These are phyloP conservation scores for Drosophila monieri DNA, from an alignment of 2,888 invertebrate genomes.

Conservation along the genomic window DNA sequence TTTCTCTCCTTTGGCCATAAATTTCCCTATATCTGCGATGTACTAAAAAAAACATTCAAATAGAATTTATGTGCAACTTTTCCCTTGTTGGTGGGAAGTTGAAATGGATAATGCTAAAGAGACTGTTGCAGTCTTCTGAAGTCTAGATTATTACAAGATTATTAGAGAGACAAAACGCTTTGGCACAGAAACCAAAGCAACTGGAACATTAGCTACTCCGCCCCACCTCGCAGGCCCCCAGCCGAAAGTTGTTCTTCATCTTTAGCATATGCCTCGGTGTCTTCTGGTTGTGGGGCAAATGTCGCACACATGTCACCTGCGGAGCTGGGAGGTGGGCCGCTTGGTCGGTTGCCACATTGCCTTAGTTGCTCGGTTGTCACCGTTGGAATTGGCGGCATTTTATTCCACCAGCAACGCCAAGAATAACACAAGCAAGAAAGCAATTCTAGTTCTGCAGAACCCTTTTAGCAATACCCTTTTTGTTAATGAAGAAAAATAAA, in stretches of 20 bases:
- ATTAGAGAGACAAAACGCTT: constrained; percentile 73
- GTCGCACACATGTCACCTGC: constrained; percentile 76
- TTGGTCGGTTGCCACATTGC: constrained; percentile 55
- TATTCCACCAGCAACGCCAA: constrained; percentile 37
- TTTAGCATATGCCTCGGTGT: constrained; percentile 36
- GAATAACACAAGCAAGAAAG: constrained; percentile 31
- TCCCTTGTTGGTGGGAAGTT: constrained; percentile 36
- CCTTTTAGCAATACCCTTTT: neutral
- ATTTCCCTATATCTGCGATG: constrained; percentile 73
- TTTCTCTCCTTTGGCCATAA: constrained; percentile 14
- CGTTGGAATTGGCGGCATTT: constrained; percentile 72
- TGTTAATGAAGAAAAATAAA: neutral
- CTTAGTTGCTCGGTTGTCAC: constrained; percentile 38
- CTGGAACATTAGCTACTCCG: constrained; percentile 77
- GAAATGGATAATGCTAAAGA: constrained; percentile 34
- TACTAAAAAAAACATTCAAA: constrained; percentile 58
- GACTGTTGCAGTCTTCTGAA: constrained; percentile 48
- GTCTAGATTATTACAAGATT: constrained; percentile 73
- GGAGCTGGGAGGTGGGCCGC: constrained; percentile 28
- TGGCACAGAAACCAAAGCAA: constrained; percentile 82
- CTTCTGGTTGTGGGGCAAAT: constrained; percentile 60
- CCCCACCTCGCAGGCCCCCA: constrained; percentile 14
- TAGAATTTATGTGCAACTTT: constrained; percentile 46
- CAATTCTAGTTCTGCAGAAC: too few species aligned
- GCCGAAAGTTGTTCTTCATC: constrained; percentile 35